These are phyloP conservation scores for Clostera curtula DNA, from an alignment of 2,888 invertebrate species.

Conservation along the genomic window DNA sequence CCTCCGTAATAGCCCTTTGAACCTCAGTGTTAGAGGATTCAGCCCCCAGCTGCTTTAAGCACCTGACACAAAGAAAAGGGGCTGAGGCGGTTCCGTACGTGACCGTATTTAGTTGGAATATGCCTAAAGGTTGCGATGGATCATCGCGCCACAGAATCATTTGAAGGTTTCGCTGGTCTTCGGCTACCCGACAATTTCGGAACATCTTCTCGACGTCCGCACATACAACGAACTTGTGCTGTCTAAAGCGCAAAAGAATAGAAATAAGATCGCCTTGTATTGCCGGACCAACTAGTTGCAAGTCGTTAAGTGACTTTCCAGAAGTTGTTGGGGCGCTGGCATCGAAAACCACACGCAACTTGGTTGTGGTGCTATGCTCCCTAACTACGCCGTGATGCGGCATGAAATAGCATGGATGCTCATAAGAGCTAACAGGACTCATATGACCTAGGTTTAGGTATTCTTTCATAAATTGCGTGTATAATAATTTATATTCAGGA, in stretches of 20 bases:
- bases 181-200: too few relatives aligned
- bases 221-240: too few relatives aligned
- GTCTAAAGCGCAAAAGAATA: not conserved
- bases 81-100: conserved; percentile 1
- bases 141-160: conserved; percentile 1
- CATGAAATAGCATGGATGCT: not conserved
- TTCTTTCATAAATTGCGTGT: conserved; percentile 1
- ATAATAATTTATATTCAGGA: not conserved
- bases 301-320: not conserved
- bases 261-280: not conserved
- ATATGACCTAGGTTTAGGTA: not conserved
- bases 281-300: not conserved
- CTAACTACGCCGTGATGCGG: conserved; percentile 5
- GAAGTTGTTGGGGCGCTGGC: not conserved
- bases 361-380: conserved; percentile 1
- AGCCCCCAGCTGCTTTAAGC: conserved; percentile 1
- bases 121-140: not conserved
- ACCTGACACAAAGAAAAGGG: conserved; percentile 5
- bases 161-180: conserved; percentile 4
- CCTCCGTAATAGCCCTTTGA: conserved; percentile 1
- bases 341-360: conserved; percentile 2
- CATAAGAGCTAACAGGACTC: not conserved
- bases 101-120: not conserved
- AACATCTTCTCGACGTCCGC: too few relatives aligned
- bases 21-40: conserved; percentile 1